Conservation (phyloP, 2,888 invertebrate genomes). For the Tyria jacobaeae region DNA sequence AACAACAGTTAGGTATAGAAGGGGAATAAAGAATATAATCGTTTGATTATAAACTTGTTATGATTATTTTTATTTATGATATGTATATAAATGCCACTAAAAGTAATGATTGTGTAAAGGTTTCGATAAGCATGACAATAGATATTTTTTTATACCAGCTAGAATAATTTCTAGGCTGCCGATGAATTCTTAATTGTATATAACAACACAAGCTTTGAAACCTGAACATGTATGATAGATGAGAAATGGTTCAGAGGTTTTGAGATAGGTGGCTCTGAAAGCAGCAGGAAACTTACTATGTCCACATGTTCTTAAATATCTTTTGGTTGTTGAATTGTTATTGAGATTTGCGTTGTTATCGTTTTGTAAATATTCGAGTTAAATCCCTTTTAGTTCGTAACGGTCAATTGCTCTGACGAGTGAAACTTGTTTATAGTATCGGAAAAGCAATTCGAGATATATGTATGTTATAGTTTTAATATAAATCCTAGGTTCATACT, state of each 20-base stretch:
- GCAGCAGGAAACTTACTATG: not conserved
- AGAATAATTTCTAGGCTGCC: not conserved
- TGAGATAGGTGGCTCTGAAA: not conserved
- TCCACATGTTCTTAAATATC: constrained; percentile 17
- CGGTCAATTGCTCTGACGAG: constrained; percentile 47
- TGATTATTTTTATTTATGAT: constrained; percentile 48
- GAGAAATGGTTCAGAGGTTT: not conserved
- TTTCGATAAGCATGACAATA: constrained; percentile 12
- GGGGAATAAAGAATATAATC: constrained; percentile 31
- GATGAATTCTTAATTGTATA: not conserved
- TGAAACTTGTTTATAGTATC: constrained; percentile 46
- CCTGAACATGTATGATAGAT: not conserved
- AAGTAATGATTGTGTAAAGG: constrained; percentile 5
- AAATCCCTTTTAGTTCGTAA: constrained; percentile 31
- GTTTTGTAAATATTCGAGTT: constrained; percentile 41
- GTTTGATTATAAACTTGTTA: constrained; percentile 37
- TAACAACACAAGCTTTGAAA: not conserved
- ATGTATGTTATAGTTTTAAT: constrained; percentile 45
- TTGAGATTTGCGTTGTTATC: constrained; percentile 32
- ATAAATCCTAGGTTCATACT: constrained; percentile 43
- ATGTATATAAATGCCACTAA: constrained; percentile 36
- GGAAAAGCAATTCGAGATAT: constrained; percentile 37
- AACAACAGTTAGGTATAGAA: constrained; percentile 30
- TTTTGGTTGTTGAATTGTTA: constrained; percentile 31
- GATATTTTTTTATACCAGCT: constrained; percentile 3